Conservation (phyloP, 2,888 invertebrate genomes). For the Scaptomyza parva region DNA sequence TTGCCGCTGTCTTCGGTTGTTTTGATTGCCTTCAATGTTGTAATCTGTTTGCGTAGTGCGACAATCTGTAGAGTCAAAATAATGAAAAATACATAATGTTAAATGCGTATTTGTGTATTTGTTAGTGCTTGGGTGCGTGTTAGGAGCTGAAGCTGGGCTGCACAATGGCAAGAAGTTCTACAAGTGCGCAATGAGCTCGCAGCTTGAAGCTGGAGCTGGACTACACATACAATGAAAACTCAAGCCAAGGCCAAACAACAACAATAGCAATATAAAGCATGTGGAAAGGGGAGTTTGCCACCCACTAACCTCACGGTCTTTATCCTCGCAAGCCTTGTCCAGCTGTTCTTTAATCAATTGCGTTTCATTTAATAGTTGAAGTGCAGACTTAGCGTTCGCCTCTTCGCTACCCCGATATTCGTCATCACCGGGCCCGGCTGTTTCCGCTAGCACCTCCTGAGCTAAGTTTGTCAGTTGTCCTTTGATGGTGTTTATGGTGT, state of each 20-base stretch:
- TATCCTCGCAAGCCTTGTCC: slow-evolving; percentile 86
- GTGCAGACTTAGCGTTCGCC: slow-evolving; percentile 55
- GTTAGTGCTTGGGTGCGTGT: neutral
- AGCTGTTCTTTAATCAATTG: slow-evolving; percentile 85
- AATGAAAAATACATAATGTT: slow-evolving; percentile 15
- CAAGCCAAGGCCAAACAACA: neutral
- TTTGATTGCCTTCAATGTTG: slow-evolving; percentile 79
- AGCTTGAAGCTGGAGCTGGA: slow-evolving; percentile 8
- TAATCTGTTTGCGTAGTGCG: slow-evolving; percentile 83
- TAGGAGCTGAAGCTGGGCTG: slow-evolving; percentile 4
- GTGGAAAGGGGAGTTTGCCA: neutral
- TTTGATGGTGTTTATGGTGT: slow-evolving; percentile 89
- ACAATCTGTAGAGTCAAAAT: slow-evolving; percentile 78
- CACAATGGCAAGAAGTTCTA: slow-evolving; percentile 26
- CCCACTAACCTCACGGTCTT: slow-evolving; percentile 88
- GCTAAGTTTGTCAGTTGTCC: slow-evolving; percentile 95
- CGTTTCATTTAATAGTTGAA: slow-evolving; percentile 78
- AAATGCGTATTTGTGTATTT: neutral
- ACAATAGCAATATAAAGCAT: slow-evolving; percentile 1
- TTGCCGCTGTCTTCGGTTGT: slow-evolving; percentile 55
- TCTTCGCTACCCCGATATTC: slow-evolving; percentile 65
- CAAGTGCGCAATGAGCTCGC: slow-evolving; percentile 36
- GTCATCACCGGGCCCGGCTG: slow-evolving; percentile 85
- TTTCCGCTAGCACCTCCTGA: slow-evolving; percentile 94
- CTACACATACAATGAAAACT: neutral